Evolutionary conservation across 2,797 vertebrate genomes (phyloP).

Genomic region (Girardinus metallicus): DNA sequence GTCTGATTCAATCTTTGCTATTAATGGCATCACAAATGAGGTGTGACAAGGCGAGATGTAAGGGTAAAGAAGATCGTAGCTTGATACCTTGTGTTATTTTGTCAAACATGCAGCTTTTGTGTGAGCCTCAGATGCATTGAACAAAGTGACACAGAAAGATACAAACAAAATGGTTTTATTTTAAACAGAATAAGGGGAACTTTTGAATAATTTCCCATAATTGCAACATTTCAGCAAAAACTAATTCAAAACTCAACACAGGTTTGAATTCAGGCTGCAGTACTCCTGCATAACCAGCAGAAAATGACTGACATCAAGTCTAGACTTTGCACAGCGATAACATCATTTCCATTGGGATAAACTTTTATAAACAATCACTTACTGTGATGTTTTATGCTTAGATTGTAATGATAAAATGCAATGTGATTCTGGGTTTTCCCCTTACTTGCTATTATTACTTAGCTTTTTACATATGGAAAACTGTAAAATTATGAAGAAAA

Average conservation of each 20-base stretch:
- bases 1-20: background rate
- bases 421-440: background rate
- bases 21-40: background rate
- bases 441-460: background rate
- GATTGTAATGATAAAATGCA: background rate
- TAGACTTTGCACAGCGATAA: slow-evolving; percentile 18
- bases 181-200: background rate
- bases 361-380: background rate
- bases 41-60: background rate
- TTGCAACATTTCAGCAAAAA: background rate
- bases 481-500: background rate
- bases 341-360: slow-evolving; percentile 4
- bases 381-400: slow-evolving; percentile 2
- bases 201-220: background rate
- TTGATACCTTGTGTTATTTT: background rate
- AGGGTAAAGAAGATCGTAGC: background rate
- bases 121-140: background rate
- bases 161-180: background rate
- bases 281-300: slow-evolving; percentile 8
- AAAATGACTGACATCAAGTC: slow-evolving; percentile 12
- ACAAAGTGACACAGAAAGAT: background rate
- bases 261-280: background rate
- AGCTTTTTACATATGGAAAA: background rate
- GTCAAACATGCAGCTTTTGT: background rate
- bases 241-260: background rate